These are phyloP conservation scores for Eupithecia subumbrata DNA, from an alignment of 2,888 invertebrate species.

Conservation along the genomic window DNA sequence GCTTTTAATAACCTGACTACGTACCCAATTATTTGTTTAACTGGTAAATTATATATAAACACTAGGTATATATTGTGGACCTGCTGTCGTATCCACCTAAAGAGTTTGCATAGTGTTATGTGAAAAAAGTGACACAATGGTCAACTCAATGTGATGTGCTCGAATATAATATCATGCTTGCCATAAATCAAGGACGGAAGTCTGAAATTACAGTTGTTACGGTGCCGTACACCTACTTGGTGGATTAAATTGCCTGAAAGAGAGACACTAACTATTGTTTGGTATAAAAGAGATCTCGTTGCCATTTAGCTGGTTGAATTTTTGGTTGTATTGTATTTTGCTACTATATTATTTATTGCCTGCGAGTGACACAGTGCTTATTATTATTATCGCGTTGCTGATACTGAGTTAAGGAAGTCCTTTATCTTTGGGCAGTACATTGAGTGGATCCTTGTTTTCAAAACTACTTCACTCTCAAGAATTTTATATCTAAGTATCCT, in stretches of 20 bases:
- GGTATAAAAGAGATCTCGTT: background rate
- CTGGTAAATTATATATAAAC: background rate
- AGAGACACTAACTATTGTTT: slow-evolving; percentile 9
- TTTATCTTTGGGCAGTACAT: background rate
- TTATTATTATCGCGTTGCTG: background rate
- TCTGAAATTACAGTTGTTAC: slow-evolving; percentile 52
- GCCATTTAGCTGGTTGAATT: background rate
- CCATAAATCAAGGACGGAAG: slow-evolving; percentile 41
- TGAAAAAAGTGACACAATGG: background rate
- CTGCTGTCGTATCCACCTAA: background rate
- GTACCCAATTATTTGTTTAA: background rate
- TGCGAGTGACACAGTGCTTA: background rate
- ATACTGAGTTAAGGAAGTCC: background rate
- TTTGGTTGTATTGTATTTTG: background rate
- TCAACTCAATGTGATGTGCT: background rate
- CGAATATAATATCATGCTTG: background rate
- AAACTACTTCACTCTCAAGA: background rate
- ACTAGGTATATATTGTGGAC: background rate
- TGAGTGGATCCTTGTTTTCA: background rate
- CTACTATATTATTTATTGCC: background rate
- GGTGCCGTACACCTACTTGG: slow-evolving; percentile 8
- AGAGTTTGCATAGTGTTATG: background rate
- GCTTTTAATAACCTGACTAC: background rate
- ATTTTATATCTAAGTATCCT: background rate
- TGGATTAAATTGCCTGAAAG: slow-evolving; percentile 18